These are phyloP conservation scores for Zaprionus davidi DNA, from an alignment of 1,140 invertebrate species.

Conservation along the genomic window DNA sequence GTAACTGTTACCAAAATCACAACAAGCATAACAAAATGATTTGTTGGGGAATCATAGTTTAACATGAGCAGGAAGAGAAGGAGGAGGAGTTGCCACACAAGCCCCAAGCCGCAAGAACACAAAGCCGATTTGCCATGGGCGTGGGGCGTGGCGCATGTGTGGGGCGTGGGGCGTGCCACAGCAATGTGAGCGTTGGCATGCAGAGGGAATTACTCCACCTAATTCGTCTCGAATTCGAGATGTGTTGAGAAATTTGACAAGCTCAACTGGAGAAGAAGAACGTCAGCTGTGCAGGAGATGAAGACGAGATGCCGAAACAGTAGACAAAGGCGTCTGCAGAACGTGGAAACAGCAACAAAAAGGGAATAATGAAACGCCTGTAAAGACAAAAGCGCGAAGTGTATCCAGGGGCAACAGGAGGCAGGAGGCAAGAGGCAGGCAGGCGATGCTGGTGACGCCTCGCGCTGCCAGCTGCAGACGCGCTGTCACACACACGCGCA, in stretches of 20 bases:
- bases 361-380: conserved; percentile 28
- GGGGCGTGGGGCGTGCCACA: conserved; percentile 6
- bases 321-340: neutral
- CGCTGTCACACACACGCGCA: conserved; percentile 39
- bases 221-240: conserved; percentile 47
- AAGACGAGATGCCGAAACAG: neutral
- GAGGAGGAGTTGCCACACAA: neutral
- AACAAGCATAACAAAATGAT: conserved; percentile 1
- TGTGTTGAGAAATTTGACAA: conserved; percentile 46
- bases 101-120: neutral
- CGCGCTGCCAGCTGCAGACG: conserved; percentile 36
- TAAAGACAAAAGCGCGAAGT: neutral
- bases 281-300: neutral
- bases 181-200: conserved; percentile 8
- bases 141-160: conserved; percentile 1
- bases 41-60: conserved; percentile 3
- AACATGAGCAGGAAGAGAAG: neutral
- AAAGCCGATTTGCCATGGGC: conserved; percentile 19
- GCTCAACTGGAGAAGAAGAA: conserved; percentile 18
- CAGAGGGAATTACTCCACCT: conserved; percentile 28
- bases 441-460: conserved; percentile 1
- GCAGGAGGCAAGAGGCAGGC: neutral
- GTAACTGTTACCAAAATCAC: neutral
- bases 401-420: neutral
- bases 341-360: conserved; percentile 19